phyloP scores from a whole-genome alignment of 2,113 vertebrate species.

The Fregata magnificens region DNA sequence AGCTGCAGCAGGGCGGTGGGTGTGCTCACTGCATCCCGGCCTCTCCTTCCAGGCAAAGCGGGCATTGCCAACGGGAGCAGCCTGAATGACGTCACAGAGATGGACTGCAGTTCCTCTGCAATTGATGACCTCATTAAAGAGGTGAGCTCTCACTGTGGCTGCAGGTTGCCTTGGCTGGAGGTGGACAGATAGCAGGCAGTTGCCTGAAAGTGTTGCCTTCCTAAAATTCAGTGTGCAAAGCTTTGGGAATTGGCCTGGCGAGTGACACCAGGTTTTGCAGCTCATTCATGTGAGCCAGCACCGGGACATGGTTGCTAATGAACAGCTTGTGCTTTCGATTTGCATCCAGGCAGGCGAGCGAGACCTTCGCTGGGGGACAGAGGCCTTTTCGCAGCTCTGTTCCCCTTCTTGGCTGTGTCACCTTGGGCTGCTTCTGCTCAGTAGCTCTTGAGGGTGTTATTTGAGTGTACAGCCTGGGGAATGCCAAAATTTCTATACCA shows the following conservation, averaged over 20 bases:
- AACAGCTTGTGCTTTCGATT: rapidly evolving
- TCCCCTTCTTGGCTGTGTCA: background rate
- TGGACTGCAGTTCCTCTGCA: constrained; percentile 85
- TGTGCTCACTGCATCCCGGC: background rate
- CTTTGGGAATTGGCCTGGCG: background rate
- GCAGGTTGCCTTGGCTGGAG: background rate
- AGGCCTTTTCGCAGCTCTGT: background rate
- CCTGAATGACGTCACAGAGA: constrained; percentile 74
- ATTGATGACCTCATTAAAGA: constrained; percentile 89
- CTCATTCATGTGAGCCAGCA: rapidly evolving
- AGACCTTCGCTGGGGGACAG: background rate
- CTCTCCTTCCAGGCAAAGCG: constrained; percentile 76
- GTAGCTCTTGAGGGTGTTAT: background rate
- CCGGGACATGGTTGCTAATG: rapidly evolving
- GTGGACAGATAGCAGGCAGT: rapidly evolving
- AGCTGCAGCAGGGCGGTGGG: background rate
- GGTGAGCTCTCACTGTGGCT: constrained; percentile 47
- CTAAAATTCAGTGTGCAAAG: rapidly evolving
- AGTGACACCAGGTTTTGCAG: rapidly evolving
- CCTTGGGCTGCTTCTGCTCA: background rate
- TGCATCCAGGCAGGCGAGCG: rapidly evolving
- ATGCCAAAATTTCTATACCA: background rate
- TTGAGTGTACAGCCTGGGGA: background rate
- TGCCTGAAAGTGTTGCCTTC: rapidly evolving
- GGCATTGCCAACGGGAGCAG: constrained; percentile 32